Evolutionary conservation across 2,797 vertebrate genomes (phyloP), one percentile per base, ranked within the genome.

Genomic region (Melanotaenia parkinsoni): DNA sequence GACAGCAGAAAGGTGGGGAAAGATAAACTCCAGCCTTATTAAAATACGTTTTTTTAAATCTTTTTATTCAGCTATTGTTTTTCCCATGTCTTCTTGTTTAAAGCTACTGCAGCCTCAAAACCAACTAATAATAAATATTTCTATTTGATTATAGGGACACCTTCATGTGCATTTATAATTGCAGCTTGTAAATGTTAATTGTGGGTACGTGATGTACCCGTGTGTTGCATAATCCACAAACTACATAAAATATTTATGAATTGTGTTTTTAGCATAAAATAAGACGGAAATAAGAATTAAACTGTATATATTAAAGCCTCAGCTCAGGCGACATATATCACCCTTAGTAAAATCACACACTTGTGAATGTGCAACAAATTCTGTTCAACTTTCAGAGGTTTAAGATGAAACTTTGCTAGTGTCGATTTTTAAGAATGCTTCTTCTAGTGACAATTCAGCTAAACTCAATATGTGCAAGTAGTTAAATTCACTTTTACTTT

Each of bases 21-120:
- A 69, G 71, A 64, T 75, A 28, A 60, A 64, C 18, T 33, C 47
- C 63, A 53, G 43, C 33, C 32, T 32, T 47, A 4, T 11, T 6
- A 28, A 63, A 26, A 14, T 2, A 11, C 8, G 28, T 13, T 1
- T 24, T 26, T 3, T 53, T 2, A 30, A 4, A 30, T 22, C 6
- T 20, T 7, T 20, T 45, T 45, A 4, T 16, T 43, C 40, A 43
- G 13, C 14, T 16, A 43, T 43, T 43, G 40, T 5, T 1, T 20
- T 20, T 45, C 43, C 10, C 10, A n/a, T 1, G 20, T 11, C 10
- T 51, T 22, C 9, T 51, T 26, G 50, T 53, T 53, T 53, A 12
- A 14, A 26, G 4, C 11, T 26, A 13, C 22, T 12, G 22, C 50
- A 24, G 50, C 50, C 50, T 24, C 50, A 53, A 12, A 5, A 24